Conservation (phyloP, 2,888 invertebrate genomes). For the Trachelus tabidus region DNA sequence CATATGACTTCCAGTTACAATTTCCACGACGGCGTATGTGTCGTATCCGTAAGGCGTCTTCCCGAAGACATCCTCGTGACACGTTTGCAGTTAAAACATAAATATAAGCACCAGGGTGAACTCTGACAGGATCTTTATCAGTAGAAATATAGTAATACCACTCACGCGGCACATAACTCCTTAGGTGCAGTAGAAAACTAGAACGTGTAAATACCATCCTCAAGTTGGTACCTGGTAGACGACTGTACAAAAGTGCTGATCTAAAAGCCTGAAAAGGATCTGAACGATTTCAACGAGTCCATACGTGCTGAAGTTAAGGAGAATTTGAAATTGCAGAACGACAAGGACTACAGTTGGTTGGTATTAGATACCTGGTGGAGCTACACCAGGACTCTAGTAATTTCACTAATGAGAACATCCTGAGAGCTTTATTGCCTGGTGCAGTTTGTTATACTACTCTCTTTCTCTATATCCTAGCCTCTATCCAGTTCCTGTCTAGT, state of each 20-base stretch:
- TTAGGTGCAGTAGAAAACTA: background rate
- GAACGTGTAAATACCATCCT: too few relatives aligned
- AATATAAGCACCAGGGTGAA: background rate
- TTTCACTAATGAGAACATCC: background rate
- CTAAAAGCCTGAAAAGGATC: background rate
- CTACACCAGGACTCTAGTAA: background rate
- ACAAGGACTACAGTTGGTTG: background rate
- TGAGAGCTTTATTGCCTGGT: background rate
- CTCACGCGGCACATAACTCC: background rate
- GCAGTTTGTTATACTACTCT: background rate
- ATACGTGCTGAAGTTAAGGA: background rate
- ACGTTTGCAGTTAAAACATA: background rate
- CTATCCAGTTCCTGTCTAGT: background rate
- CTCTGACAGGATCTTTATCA: background rate
- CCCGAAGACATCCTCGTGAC: background rate
- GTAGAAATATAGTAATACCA: background rate
- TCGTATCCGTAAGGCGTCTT: background rate
- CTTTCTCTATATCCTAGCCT: background rate
- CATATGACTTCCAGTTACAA: background rate
- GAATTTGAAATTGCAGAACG: background rate
- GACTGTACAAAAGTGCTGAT: background rate
- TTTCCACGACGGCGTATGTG: background rate
- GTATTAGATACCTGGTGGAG: background rate
- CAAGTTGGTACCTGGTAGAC: background rate
- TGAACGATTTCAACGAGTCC: background rate